Base-by-base conservation (phyloP, 2,888 invertebrate genomes). In the Podotricha telesiphe region DNA sequence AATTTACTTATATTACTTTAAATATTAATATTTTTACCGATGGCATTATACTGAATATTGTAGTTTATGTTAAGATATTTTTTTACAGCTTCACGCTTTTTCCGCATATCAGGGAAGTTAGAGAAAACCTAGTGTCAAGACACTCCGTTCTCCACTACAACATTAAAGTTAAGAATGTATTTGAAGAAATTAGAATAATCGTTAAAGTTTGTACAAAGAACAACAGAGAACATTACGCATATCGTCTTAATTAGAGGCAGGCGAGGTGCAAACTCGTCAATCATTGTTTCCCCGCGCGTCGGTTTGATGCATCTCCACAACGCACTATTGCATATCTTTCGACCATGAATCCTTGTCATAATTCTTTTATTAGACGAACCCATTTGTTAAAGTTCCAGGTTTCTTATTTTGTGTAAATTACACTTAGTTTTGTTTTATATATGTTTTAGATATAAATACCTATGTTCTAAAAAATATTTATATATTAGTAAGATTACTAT, bases 251-350 rank as follows among this genome's bases (percentile, higher is more conserved):
- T 92, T 92, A 91, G 88, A 82, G 82, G 83, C 88, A 84, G 81
- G 81, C 86, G 90, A 91, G 89, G 92, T 92, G 92, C 89, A 89
- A 92, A 91, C 87, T 91, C 91, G 88, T 91, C 89, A 87, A 91
- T 91, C 92, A 91, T 90, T 90, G 89, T 87, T 91, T 82, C 85
- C 84, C 75, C 81, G 83, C 79, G 75, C 79, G 76, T 72, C 82
- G 79, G 80, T 83, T 82, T 86, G 89, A 89, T 88, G 81, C 80
- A 88, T 87, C 81, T 80, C 76, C 81, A 78, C 78, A 78, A 86
- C 81, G 89, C 84, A 77, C 87, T 80, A 88, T 88, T 86, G 85
- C 80, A 65, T 75, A 74, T 80, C 77, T 75, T 74, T 83, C 86
- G 81, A 81, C 82, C 89, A 82, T 86, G 84, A 80, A 87, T 89